These are phyloP conservation scores for Lepus oiostolus DNA, from an alignment of 2,797 vertebrate genomes.

Conservation along the genomic window DNA sequence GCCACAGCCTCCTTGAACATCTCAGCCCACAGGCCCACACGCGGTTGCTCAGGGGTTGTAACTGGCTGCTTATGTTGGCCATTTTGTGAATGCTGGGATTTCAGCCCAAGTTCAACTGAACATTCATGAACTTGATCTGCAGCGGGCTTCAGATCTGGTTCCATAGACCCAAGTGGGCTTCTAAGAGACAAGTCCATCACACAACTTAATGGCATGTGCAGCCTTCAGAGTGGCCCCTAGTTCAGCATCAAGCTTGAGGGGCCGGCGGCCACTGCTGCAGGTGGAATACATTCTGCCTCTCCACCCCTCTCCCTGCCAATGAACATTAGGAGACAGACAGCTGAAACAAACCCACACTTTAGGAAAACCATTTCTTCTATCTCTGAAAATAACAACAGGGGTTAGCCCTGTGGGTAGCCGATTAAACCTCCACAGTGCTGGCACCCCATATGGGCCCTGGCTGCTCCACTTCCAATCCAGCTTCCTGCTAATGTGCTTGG, in stretches of 20 bases:
- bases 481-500: too few relatives aligned
- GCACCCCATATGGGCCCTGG: too few relatives aligned
- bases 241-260: conserved; percentile 76
- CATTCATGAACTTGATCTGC: conserved; percentile 72
- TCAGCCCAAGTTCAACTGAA: conserved; percentile 47
- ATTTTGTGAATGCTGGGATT: conserved; percentile 71
- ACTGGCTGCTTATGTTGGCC: background rate
- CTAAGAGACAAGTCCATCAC: conserved; percentile 79
- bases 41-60: too few relatives aligned
- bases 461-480: too few relatives aligned
- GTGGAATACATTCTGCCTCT: conserved; percentile 77
- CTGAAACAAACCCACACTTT: conserved; percentile 64
- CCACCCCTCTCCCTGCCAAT: conserved; percentile 63
- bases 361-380: conserved; percentile 11
- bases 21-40: background rate
- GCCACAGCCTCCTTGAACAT: conserved; percentile 52
- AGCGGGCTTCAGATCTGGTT: conserved; percentile 76
- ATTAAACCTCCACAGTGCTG: too few relatives aligned
- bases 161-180: background rate
- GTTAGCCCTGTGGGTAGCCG: too few relatives aligned
- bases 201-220: conserved; percentile 61
- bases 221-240: conserved; percentile 68
- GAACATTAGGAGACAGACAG: conserved; percentile 72
- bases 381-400: conserved; percentile 35
- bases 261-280: conserved; percentile 36